Evolutionary conservation across 2,113 vertebrate species (phyloP).

Genomic region (Atlantisia rogersi): DNA sequence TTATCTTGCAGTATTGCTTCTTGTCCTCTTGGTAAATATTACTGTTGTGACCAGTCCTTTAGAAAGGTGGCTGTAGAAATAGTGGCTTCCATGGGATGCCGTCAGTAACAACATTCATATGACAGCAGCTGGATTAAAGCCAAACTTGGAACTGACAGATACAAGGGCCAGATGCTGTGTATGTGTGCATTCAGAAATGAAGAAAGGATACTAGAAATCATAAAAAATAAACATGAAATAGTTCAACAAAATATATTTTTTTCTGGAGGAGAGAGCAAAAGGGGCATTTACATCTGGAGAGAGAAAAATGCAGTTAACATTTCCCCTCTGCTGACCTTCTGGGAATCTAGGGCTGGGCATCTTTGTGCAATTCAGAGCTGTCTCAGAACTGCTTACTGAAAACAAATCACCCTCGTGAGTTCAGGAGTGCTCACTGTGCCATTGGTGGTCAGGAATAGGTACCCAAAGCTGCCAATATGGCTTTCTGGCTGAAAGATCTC

Average conservation of each 20-base stretch:
- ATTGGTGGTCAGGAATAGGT: background rate
- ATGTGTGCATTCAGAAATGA: background rate
- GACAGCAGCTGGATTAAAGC: background rate
- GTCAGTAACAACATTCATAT: background rate
- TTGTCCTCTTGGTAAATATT: background rate
- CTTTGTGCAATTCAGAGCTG: background rate
- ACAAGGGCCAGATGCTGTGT: background rate
- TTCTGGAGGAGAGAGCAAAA: background rate
- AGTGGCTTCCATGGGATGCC: background rate
- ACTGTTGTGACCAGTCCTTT: background rate
- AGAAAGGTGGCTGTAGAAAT: background rate
- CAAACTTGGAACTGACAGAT: background rate
- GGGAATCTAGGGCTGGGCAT: background rate
- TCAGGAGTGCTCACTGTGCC: background rate
- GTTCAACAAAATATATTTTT: background rate
- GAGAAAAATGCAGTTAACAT: background rate
- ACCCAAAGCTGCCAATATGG: background rate
- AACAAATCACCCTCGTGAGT: background rate
- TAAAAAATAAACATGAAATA: background rate
- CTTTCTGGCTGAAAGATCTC: constrained; percentile 1
- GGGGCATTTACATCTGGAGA: background rate
- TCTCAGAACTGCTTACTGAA: background rate
- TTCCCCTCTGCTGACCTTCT: background rate
- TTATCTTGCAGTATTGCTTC: background rate
- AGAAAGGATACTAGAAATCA: background rate